Evolutionary conservation across 1,140 invertebrate species (phyloP), one percentile per base, ranked within the genome.

Genomic region (Vanessa tameamea): DNA sequence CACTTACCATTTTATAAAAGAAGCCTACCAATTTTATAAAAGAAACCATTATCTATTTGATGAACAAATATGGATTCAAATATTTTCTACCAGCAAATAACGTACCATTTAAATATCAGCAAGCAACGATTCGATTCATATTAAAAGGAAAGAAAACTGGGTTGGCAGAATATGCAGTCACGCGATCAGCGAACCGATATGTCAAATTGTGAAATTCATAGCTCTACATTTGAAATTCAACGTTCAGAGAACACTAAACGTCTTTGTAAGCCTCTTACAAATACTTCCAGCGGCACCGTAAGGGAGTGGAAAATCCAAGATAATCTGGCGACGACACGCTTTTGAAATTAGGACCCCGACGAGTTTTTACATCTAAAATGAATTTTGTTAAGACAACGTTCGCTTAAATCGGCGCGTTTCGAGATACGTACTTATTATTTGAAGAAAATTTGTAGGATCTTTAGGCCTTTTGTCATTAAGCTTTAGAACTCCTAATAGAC

Each of bases 261-360:
- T 76, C 78, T 81, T 76, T 76, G 77, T 86, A 86, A 86, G 82
- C 85, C 80, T 82, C 83, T 85, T 85, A 86, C 79, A 82, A 84
- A 81, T 82, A 83, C 82, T 82, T 76, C 57, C 72, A 73, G 67
- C 73, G 61, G 64, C 75, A 65, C 68, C 65, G 78, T 72, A 80
- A 86, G 83, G 77, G 79, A 83, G 82, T 82, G 70, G 78, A 79
- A 83, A 86, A 86, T 81, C 85, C 83, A 74, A 76, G 82, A 83
- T 86, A 85, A 86, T 86, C 85, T 83, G 69, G 63, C 79, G 79
- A 76, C 76, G 79, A 86, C 85, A 86, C 79, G 85, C 79, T 86
- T 86, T 79, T 77, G 78, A 84, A 86, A 85, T 86, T 86, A 86
- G 83, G 76, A 73, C 48, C 20, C 72, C 78, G 53, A 37, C 64